Base-by-base conservation (phyloP, 2,888 invertebrate genomes). In the Pedicia rivosa region DNA sequence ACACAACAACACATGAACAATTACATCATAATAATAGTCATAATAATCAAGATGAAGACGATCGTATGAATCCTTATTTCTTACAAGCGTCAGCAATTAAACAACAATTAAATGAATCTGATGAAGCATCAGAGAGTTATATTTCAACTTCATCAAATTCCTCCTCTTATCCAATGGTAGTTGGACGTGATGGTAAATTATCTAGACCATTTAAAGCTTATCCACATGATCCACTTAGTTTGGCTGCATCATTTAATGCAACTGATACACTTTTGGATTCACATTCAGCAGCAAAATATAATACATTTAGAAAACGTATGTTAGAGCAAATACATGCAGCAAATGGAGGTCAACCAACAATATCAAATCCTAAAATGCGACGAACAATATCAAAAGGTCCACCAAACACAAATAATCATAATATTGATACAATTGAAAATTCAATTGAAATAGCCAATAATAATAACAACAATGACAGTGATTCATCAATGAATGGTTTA, bases 361-460 rank as follows among this genome's bases (percentile, higher is more conserved):
- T 65, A 2, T 64, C 75, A 16, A 81, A 80, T 47, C 73, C 77
- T 0, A 74, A 78, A 48, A 82, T 81, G 82, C 63, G 78, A n/a
- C 61, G 76, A 40, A 66, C 64, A 1, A 52, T 50, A 4, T 42
- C 50, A 13, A 58, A 50, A 40, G 47, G 49, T 25, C 48, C 48
- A 12, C 50, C 20, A 3, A 2, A 20, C 4, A 13, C 13, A 7
- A 13, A 22, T 10, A 15, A 30, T 9, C 5, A 19, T 19, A 17
- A 31, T 31, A 31, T 12, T 17, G 28, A 17, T 38, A 32, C 22
- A 8, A 35, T 6, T 24, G 19, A 34, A 15, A 19, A 19, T 12
- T 13, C 10, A n/a, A 32, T 13, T 13, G 13, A 13, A 12, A 32
- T 3, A 8, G 19, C 22, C n/a, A 33, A 24, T 9, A 20, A 32